Percentiles rank a stretch among this genome's conserved stretches.
phyloP scores from a whole-genome alignment of 2,113 vertebrate genomes.

The Meles meles region DNA sequence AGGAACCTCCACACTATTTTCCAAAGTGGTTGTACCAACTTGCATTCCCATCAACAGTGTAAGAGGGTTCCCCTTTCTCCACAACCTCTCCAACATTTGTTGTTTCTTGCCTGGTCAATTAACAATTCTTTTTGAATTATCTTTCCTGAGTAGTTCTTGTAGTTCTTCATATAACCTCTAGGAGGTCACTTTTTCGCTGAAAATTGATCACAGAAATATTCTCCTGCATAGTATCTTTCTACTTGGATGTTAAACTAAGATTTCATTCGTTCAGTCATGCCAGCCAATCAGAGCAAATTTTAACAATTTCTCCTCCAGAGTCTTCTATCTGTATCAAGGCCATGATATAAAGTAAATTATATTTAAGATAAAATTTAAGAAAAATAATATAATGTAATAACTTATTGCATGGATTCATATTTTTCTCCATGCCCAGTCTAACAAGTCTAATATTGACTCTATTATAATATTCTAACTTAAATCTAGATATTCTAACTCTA shows the following conservation, averaged over 20 bases:
- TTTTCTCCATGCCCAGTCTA: not conserved
- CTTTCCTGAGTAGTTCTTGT: not conserved
- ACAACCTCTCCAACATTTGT: no score
- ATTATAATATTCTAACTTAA: not conserved
- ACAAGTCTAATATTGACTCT: not conserved
- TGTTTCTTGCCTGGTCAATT: no score
- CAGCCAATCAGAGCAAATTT: not conserved
- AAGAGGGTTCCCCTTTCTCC: no score
- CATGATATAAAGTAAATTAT: not conserved
- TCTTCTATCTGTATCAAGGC: not conserved
- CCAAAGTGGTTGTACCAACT: no score
- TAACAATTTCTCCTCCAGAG: not conserved
- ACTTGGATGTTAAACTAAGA: not conserved
- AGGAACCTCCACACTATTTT: no score
- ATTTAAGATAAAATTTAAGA: not conserved
- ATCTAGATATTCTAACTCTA: not conserved
- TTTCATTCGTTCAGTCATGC: not conserved
- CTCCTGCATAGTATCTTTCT: not conserved
- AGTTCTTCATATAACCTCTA: not conserved
- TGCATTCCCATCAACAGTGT: no score
- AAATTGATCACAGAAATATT: not conserved
- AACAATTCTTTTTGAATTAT: not conserved
- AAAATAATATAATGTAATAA: not conserved
- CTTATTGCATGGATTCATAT: not conserved
- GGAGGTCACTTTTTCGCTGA: not conserved